Conservation (phyloP, 1,140 invertebrate genomes). For the Aradophagus sp. region DNA sequence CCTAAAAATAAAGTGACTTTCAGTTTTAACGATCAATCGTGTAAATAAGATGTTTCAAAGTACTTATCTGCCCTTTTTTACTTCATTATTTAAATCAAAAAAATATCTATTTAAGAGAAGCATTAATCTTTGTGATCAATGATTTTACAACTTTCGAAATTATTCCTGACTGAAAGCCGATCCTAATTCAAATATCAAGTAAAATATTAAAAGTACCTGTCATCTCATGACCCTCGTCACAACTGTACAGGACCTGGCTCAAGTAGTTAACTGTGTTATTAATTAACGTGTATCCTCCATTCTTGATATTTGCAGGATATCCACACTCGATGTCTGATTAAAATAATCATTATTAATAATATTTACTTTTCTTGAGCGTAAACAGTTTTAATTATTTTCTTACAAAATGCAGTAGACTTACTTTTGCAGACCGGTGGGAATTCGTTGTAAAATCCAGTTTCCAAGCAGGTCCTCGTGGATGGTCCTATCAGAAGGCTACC, state of each 20-base stretch:
- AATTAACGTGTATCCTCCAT: constrained; percentile 86
- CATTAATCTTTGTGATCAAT: too few species aligned
- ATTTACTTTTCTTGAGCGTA: too few species aligned
- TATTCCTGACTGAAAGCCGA: too few species aligned
- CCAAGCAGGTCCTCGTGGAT: constrained; percentile 86
- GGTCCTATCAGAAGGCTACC: constrained; percentile 92
- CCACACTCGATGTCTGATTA: constrained; percentile 93
- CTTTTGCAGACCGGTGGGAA: constrained; percentile 95
- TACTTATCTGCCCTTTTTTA: too few species aligned
- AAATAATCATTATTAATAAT: too few species aligned
- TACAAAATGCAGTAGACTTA: constrained; percentile 74
- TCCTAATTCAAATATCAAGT: neutral
- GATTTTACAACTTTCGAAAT: too few species aligned
- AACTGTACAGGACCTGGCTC: constrained; percentile 89
- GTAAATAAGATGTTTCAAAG: too few species aligned
- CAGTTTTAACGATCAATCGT: constrained; percentile 3
- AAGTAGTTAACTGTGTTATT: constrained; percentile 90
- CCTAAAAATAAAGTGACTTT: constrained; percentile 66
- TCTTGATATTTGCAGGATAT: constrained; percentile 87
- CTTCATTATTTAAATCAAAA: too few species aligned
- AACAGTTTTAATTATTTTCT: neutral
- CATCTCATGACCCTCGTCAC: constrained; percentile 89
- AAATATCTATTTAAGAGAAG: too few species aligned
- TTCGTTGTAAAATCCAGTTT: constrained; percentile 95
- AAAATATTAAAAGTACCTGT: constrained; percentile 72